phyloP scores from a whole-genome alignment of 2,888 invertebrate species.

The Brachypterus glaber region DNA sequence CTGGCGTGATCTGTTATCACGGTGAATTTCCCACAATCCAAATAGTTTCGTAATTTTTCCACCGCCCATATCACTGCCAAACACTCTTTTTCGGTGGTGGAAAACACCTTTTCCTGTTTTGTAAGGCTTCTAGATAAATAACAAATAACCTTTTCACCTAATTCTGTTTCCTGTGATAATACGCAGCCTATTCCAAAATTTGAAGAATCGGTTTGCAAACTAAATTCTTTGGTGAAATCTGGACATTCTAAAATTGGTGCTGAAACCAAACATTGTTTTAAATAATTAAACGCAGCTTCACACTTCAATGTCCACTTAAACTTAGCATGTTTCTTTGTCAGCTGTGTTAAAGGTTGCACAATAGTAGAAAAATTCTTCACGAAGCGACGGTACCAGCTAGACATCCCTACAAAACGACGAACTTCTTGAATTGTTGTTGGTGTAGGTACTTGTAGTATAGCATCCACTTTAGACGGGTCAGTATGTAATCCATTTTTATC shows the following conservation, averaged over 20 bases:
- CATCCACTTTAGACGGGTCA: slow-evolving; percentile 15
- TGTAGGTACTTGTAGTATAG: slow-evolving; percentile 12
- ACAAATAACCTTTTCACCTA: slow-evolving; percentile 17
- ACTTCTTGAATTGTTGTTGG: slow-evolving; percentile 18
- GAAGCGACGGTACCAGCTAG: slow-evolving; percentile 20
- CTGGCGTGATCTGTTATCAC: slow-evolving; percentile 21
- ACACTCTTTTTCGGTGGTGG: slow-evolving; percentile 19
- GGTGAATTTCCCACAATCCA: slow-evolving; percentile 17
- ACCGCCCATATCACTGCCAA: slow-evolving; percentile 22
- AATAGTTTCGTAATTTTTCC: slow-evolving; percentile 20
- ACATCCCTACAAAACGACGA: slow-evolving; percentile 16
- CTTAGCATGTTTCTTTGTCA: slow-evolving; percentile 14
- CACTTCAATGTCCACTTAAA: slow-evolving; percentile 15
- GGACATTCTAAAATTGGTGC: slow-evolving; percentile 19
- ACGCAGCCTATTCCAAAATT: slow-evolving; percentile 17
- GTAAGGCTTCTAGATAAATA: slow-evolving; percentile 18
- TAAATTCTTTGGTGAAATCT: slow-evolving; percentile 14
- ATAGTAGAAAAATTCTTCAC: slow-evolving; percentile 12
- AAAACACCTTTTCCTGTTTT: slow-evolving; percentile 15
- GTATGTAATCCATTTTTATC: slow-evolving; percentile 10
- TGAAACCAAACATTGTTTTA: too few species aligned
- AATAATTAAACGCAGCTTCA: slow-evolving; percentile 14
- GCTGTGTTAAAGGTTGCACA: slow-evolving; percentile 11
- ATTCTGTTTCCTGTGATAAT: slow-evolving; percentile 15
- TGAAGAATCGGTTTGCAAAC: slow-evolving; percentile 18